Conservation (phyloP, 1,140 invertebrate genomes). For the Belonocnema kinseyi region DNA sequence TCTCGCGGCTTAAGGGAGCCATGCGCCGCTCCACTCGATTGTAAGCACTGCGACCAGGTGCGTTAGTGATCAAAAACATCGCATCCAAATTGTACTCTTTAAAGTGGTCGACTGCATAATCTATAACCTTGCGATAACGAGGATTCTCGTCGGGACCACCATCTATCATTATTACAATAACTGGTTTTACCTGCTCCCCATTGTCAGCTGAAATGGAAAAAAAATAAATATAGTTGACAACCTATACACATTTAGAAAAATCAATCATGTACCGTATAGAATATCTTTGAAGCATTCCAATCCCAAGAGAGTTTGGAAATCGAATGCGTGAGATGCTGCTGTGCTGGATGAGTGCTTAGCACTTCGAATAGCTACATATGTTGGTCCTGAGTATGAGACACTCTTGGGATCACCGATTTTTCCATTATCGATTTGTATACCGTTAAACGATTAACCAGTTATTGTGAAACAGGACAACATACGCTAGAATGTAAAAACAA, state of each 20-base stretch:
- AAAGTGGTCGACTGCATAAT: too few relatives aligned
- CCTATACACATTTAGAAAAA: too few relatives aligned
- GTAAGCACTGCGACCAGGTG: too few relatives aligned
- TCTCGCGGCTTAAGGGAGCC: background rate
- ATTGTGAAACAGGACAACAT: too few relatives aligned
- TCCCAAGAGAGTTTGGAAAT: background rate
- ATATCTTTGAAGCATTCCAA: conserved; percentile 5
- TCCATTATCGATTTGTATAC: conserved; percentile 50
- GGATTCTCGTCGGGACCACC: too few relatives aligned
- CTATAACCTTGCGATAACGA: too few relatives aligned
- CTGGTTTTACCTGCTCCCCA: conserved; percentile 43
- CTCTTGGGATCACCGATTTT: conserved; percentile 52
- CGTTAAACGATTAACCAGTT: too few relatives aligned
- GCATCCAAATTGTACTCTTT: too few relatives aligned
- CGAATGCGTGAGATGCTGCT: background rate
- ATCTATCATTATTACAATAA: conserved; percentile 31
- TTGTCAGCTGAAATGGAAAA: conserved; percentile 9
- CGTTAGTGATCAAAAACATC: too few relatives aligned
- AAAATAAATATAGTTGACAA: background rate
- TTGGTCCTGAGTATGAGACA: conserved; percentile 58
- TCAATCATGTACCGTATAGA: background rate
- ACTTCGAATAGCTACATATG: background rate
- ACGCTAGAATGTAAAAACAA: too few relatives aligned
- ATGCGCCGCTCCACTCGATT: background rate
- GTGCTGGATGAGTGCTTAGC: background rate